A percentile compares a stretch with the other conserved stretches of the same genome.
Conservation (phyloP, 1,140 invertebrate genomes). For the Caenorhabditis remanei region DNA sequence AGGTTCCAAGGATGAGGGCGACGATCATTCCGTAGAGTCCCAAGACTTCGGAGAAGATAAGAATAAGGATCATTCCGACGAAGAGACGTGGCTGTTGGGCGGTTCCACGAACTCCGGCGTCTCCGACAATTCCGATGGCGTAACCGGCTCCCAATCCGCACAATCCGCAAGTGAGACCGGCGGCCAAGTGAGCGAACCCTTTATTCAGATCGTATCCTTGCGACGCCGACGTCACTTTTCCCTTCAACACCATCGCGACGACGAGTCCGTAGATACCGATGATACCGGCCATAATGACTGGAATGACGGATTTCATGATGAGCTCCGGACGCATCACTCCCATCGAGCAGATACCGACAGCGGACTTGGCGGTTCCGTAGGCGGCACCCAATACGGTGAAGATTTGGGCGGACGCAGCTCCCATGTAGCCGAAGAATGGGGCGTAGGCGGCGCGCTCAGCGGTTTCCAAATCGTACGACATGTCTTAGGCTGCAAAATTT, state of each 20-base stretch:
- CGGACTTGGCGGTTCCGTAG: conserved; percentile 99
- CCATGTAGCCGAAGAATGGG: conserved; percentile 92
- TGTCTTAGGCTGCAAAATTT: conserved; percentile 18
- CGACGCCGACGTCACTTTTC: conserved; percentile 75
- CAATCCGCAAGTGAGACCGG: conserved; percentile 95
- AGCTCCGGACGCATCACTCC: conserved; percentile 99
- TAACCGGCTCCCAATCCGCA: conserved; percentile 82
- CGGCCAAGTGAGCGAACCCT: conserved; percentile 96
- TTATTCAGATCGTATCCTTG: conserved; percentile 81
- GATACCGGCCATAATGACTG: conserved; percentile 89
- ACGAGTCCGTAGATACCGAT: conserved; percentile 78
- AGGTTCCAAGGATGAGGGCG: conserved; percentile 90
- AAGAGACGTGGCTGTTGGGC: conserved; percentile 98
- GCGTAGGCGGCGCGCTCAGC: conserved; percentile 66
- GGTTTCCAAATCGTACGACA: conserved; percentile 67
- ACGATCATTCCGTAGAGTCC: conserved; percentile 99
- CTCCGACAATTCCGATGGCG: conserved; percentile 69
- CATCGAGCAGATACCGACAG: conserved; percentile 99
- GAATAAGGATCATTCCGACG: conserved; percentile 99
- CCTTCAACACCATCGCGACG: conserved; percentile 77
- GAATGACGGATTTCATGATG: conserved; percentile 99
- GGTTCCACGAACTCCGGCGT: conserved; percentile 89
- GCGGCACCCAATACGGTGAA: conserved; percentile 97
- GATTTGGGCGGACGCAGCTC: conserved; percentile 95
- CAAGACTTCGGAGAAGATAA: conserved; percentile 99